phyloP scores from a whole-genome alignment of 2,113 vertebrate species.

The Heptranchias perlo region DNA sequence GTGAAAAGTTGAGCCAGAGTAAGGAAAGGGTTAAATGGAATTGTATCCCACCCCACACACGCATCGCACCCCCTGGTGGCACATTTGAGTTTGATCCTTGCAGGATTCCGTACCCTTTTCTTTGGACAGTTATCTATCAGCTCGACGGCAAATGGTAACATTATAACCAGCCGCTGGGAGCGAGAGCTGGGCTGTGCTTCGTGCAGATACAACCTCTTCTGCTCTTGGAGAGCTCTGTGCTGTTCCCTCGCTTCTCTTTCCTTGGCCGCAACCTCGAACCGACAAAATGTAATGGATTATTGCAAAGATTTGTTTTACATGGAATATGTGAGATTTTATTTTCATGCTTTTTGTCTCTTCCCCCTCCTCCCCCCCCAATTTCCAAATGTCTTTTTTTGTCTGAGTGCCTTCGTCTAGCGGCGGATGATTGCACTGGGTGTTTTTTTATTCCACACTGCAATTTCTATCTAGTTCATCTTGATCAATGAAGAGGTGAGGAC shows the following conservation, averaged over 20 bases:
- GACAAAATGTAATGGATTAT: background rate
- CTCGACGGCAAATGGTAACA: background rate
- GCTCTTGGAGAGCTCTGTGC: background rate
- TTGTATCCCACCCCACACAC: background rate
- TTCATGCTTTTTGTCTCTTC: background rate
- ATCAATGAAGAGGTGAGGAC: constrained; percentile 22
- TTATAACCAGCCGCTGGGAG: background rate
- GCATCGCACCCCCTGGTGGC: constrained; percentile 4
- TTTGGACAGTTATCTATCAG: background rate
- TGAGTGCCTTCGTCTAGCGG: constrained; percentile 34
- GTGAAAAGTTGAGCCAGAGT: background rate
- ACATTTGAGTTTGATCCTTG: background rate
- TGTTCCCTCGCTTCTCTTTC: background rate
- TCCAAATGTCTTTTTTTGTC: background rate
- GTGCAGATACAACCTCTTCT: background rate
- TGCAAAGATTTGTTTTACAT: background rate
- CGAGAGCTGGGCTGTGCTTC: too few species aligned
- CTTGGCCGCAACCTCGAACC: background rate
- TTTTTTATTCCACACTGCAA: background rate
- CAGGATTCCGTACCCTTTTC: constrained; percentile 14
- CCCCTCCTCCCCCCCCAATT: background rate
- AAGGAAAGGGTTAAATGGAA: background rate
- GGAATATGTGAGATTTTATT: background rate
- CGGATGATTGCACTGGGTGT: constrained; percentile 14
- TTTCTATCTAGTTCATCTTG: constrained; percentile 3